phyloP scores from a whole-genome alignment of 2,888 invertebrate species.

The Thymelicus sylvestris region DNA sequence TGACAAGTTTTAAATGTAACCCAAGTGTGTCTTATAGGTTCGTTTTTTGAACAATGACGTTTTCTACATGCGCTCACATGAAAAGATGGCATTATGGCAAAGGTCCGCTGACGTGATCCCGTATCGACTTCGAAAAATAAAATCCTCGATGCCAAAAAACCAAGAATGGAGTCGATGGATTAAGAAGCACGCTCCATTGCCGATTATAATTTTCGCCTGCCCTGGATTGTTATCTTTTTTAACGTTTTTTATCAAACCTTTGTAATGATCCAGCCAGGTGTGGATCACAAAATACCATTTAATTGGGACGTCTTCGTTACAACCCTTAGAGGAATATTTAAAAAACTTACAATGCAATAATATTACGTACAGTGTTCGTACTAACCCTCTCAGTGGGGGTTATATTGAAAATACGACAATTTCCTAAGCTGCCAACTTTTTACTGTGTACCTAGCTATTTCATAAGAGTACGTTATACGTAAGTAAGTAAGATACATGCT shows the following conservation, averaged over 20 bases:
- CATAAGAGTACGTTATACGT: too few species aligned
- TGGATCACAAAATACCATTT: constrained; percentile 64
- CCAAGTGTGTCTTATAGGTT: neutral
- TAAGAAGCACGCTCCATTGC: constrained; percentile 77
- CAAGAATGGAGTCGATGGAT: constrained; percentile 61
- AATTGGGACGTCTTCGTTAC: constrained; percentile 65
- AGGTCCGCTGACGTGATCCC: constrained; percentile 58
- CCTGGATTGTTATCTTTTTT: constrained; percentile 56
- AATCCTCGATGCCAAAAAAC: constrained; percentile 52
- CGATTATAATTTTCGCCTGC: constrained; percentile 71
- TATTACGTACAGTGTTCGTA: neutral
- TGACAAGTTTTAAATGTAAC: neutral
- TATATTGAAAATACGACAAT: constrained; percentile 13
- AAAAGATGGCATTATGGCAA: constrained; percentile 51
- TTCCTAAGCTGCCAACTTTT: neutral
- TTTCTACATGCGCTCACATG: constrained; percentile 43
- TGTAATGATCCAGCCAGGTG: constrained; percentile 67
- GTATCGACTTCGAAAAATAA: constrained; percentile 50
- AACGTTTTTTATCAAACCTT: constrained; percentile 50
- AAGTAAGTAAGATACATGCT: too few species aligned
- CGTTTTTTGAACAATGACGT: constrained; percentile 13
- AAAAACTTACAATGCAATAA: constrained; percentile 23
- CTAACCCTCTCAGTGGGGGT: constrained; percentile 50
- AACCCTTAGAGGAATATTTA: constrained; percentile 51
- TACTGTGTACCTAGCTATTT: too few species aligned